A percentile compares a stretch with the other conserved stretches of the same genome.
These are phyloP conservation scores for Akabosia matsudoensis DNA, from an alignment of 1,140 invertebrate genomes.

Conservation along the genomic window DNA sequence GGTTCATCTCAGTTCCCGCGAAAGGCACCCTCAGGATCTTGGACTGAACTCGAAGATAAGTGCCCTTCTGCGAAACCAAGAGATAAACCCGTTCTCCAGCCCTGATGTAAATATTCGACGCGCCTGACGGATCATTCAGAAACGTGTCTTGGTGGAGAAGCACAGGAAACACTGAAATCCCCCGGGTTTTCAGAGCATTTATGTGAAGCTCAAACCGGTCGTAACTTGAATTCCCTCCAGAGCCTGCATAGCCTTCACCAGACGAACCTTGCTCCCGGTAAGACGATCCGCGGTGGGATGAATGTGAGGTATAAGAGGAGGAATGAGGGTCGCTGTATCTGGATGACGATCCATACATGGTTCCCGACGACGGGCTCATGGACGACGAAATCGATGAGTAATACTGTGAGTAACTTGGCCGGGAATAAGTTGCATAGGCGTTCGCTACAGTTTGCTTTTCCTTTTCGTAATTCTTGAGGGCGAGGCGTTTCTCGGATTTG, in stretches of 20 bases:
- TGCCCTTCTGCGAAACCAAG: constrained; percentile 33
- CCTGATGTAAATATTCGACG: constrained; percentile 32
- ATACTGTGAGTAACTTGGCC: constrained; percentile 55
- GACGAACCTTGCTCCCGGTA: constrained; percentile 1
- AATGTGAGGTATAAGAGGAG: no score
- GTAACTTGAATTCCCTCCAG: background rate
- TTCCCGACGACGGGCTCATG: no score
- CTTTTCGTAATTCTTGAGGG: constrained; percentile 87
- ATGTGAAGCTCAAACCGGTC: constrained; percentile 23
- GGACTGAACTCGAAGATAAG: constrained; percentile 35
- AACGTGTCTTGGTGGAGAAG: constrained; percentile 38
- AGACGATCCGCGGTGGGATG: no score
- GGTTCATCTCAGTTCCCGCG: constrained; percentile 31
- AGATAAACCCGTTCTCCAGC: constrained; percentile 40
- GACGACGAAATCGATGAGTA: constrained; percentile 43
- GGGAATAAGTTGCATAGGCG: constrained; percentile 48
- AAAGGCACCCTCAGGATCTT: constrained; percentile 32
- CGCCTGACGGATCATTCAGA: constrained; percentile 38
- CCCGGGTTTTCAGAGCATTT: constrained; percentile 30
- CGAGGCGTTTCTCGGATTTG: constrained; percentile 88
- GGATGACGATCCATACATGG: no score
- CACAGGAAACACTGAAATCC: constrained; percentile 36
- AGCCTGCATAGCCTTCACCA: background rate
- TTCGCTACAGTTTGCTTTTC: constrained; percentile 82
- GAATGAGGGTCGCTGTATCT: no score